A percentile compares a stretch with the other conserved stretches of the same genome.
Evolutionary conservation across 2,113 vertebrate genomes (phyloP).

Genomic region (Ictalurus punctatus): DNA sequence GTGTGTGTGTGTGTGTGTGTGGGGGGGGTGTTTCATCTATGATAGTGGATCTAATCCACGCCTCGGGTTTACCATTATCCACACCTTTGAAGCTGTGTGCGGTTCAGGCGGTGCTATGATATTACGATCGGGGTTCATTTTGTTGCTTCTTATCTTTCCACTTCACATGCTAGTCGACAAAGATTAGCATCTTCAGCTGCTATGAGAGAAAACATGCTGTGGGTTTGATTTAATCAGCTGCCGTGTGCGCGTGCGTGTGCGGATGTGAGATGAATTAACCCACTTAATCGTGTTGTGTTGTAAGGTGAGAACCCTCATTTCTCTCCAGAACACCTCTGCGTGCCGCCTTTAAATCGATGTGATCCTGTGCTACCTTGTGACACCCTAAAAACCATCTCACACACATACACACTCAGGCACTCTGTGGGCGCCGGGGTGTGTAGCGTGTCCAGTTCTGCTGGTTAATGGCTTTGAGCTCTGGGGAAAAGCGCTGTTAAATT

Average conservation of each 20-base stretch:
- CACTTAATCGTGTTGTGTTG: slow-evolving; percentile 13
- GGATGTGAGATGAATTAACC: slow-evolving; percentile 30
- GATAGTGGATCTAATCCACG: not conserved
- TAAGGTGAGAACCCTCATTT: slow-evolving; percentile 30
- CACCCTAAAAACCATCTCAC: not conserved
- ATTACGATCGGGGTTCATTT: not conserved
- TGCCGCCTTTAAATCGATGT: not conserved
- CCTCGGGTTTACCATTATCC: not conserved
- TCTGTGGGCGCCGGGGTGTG: not conserved
- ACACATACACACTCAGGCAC: not conserved
- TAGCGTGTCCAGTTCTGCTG: slow-evolving; percentile 13
- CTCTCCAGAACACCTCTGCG: not conserved
- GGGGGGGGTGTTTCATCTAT: not conserved
- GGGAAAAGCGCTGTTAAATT: slow-evolving; percentile 43
- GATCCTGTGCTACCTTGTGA: not conserved
- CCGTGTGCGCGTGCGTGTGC: not conserved
- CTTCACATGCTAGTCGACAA: not conserved
- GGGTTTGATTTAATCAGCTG: slow-evolving; percentile 41
- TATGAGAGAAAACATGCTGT: slow-evolving; percentile 21
- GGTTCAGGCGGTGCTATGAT: not conserved
- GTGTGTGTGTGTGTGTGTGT: not conserved
- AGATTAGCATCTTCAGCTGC: slow-evolving; percentile 30
- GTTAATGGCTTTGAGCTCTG: slow-evolving; percentile 46
- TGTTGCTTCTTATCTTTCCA: slow-evolving; percentile 31
- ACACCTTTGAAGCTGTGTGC: not conserved